Base-by-base conservation (phyloP, 2,113 vertebrate genomes). In the Oncorhynchus mykiss region DNA sequence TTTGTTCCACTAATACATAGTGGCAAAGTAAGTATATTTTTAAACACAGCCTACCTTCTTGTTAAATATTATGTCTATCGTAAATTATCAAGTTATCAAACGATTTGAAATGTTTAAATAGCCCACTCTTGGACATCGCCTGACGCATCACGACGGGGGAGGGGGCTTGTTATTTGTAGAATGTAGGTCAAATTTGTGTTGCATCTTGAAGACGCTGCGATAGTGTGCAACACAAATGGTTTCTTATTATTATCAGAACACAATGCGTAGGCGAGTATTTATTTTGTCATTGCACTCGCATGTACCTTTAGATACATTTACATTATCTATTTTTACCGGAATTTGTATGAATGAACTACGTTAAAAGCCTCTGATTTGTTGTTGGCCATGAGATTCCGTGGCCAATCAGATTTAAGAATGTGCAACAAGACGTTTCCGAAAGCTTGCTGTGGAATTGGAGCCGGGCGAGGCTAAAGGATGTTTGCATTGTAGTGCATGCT, bases 121-220 rank as follows among this genome's bases (percentile, higher is more conserved):
- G 70, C 75, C 39, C 51, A 18, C 14, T 54, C 12, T 71, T 39
- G 84, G 77, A 84, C 77, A 83, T 78, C 70, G 72, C 83, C 77
- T 70, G 83, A 82, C 83, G 75, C 66, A 67, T 82, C 74, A 70
- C 79, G 73, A 62, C 67, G 67, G 77, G 74, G 76, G 77, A 18
- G 67, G 77, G 76, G 3, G 27, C 51, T 22, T 13, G 6, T 67
- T 76, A 70, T 67, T 24, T 64, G 0, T 54, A 54, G 72, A 87
- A 88, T 78, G 81, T 88, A 81, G 87, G 81, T 88, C 87, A 89
- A 8, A 79, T 77, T 24, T 39, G 9, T 72, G 9, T 6, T 20
- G 54, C 9, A 54, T 62, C 16, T 62, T 22, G 59, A 62, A 62
- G 16, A 62, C 24, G 18, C 7, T 62, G n/a, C 7, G 8, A 16